These are phyloP conservation scores for Tympanoctomys barrerae DNA, from an alignment of 2,797 vertebrate species.

Conservation along the genomic window DNA sequence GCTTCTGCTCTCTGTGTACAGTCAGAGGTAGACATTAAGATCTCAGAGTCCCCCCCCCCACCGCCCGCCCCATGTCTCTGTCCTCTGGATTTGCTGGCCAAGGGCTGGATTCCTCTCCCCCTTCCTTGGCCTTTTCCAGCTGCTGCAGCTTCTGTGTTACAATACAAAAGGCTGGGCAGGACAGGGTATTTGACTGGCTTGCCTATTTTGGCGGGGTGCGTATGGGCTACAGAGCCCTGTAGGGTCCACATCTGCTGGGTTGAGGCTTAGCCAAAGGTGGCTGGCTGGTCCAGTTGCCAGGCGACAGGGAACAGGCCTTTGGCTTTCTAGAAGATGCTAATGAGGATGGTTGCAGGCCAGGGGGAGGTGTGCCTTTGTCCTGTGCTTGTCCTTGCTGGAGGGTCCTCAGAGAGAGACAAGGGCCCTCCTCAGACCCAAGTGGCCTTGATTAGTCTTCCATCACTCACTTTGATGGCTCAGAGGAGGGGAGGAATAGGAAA, in stretches of 20 bases:
- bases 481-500: not conserved
- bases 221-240: conserved; percentile 33
- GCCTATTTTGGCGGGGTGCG: not conserved
- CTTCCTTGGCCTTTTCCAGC: not conserved
- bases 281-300: conserved; percentile 54
- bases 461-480: conserved; percentile 72
- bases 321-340: conserved; percentile 87
- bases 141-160: not conserved
- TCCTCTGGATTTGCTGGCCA: not conserved
- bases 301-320: conserved; percentile 33
- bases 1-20: not conserved
- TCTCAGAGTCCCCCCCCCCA: not conserved
- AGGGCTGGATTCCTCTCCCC: not conserved
- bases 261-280: conserved; percentile 83
- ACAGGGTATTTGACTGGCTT: not conserved
- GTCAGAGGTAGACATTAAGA: not conserved
- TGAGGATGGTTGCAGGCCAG: conserved; percentile 75
- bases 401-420: conserved; percentile 86
- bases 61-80: not conserved
- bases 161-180: not conserved
- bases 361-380: conserved; percentile 85
- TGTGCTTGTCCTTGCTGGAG: conserved; percentile 86
- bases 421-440: conserved; percentile 81
- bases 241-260: conserved; percentile 86
- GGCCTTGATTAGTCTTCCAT: conserved; percentile 83